Conservation (phyloP, 2,797 vertebrate genomes). For the Onychomys arenicola region DNA sequence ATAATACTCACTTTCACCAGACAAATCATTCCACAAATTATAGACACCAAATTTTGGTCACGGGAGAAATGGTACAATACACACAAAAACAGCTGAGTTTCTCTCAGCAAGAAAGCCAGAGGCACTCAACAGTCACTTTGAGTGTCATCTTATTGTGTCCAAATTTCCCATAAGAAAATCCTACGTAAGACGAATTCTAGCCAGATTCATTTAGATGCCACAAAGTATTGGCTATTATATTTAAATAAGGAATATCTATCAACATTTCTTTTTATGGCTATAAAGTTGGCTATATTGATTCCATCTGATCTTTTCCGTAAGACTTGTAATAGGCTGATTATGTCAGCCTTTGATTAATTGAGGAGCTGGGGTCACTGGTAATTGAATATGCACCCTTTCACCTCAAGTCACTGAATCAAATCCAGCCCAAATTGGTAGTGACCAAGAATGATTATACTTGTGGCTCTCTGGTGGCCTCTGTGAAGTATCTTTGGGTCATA, state of each 20-base stretch:
- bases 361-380: conserved; percentile 45
- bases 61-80: neutral
- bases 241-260: conserved; percentile 64
- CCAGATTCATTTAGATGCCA: conserved; percentile 17
- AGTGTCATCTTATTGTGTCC: conserved; percentile 17
- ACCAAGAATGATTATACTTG: conserved; percentile 75
- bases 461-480: conserved; percentile 68
- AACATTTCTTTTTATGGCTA: conserved; percentile 64
- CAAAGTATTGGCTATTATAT: neutral
- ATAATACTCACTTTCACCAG: neutral
- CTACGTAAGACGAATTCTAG: neutral
- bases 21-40: conserved; percentile 32
- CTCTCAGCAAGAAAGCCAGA: conserved; percentile 6
- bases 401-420: conserved; percentile 81
- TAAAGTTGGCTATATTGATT: conserved; percentile 60
- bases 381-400: conserved; percentile 72
- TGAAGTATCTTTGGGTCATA: conserved; percentile 57
- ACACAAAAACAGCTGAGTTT: conserved; percentile 40
- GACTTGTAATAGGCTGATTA: conserved; percentile 59
- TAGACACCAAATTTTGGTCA: neutral
- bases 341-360: conserved; percentile 77
- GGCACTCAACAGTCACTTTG: conserved; percentile 2
- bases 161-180: conserved; percentile 61
- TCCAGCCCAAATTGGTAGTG: conserved; percentile 75
- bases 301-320: conserved; percentile 65